Evolutionary conservation across 2,888 invertebrate genomes (phyloP), one percentile per base, ranked within the genome.

Genomic region (Ornithoptera priamus): DNA sequence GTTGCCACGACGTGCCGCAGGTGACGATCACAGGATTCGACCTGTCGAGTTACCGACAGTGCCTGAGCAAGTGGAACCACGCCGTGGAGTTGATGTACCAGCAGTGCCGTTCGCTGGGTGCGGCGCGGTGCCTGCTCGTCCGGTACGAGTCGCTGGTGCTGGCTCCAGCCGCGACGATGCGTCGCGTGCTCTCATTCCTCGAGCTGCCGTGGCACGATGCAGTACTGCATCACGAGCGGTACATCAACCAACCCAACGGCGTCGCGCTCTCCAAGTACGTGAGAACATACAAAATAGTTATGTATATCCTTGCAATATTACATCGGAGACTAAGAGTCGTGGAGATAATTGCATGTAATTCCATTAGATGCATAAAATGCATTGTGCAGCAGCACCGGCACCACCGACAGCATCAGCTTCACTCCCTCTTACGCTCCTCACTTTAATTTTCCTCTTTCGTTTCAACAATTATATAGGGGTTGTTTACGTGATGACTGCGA

Each of bases 81-180:
- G 98, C 98, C 57, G 97, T 98, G 84, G 96, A 97, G 88, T 94
- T 96, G 72, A 99, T 99, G 99, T 96, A 97, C 91, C 95, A 95
- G 80, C 98, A 99, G 93, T 99, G 99, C 92, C 95, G 94, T 78
- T 95, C 96, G 82, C 94, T 98, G 78, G 97, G 97, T 64, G 87
- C 94, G 70, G 91, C 93, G 67, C 94, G 95, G 79, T 99, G 98
- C 90, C 93, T 99, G 90, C 95, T 96, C 91, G 94, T 99, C 71
- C 97, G 98, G 83, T 99, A 99, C 92, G 99, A 99, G 92, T 97
- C 99, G 90, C 94, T 99, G 81, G 99, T 99, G 78, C 94, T 99
- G 77, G 98, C 98, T 91, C 99, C 99, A 12, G 95, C 95, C 74
- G 94, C 94, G 75, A 97, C 97, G 95, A 95, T 99, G 96, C 94